Evolutionary conservation across 2,797 vertebrate genomes (phyloP).

Genomic region (Echeneis naucrates): DNA sequence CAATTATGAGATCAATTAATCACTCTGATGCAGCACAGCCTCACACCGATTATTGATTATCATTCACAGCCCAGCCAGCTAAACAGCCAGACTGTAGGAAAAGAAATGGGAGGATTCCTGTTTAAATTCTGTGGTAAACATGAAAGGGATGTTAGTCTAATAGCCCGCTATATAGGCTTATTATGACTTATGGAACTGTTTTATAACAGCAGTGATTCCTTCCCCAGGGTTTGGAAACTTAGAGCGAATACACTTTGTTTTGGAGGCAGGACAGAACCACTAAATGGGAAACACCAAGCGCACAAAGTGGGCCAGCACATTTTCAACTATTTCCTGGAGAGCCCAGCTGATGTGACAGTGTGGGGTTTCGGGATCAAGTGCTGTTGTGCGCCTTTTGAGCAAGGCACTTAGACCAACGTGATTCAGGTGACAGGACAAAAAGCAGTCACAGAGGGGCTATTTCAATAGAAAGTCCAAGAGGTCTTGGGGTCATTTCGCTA

Average conservation of each 20-base stretch:
- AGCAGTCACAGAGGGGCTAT: neutral
- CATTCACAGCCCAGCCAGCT: slow-evolving; percentile 18
- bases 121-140: slow-evolving; percentile 14
- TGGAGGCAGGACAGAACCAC: slow-evolving; percentile 51
- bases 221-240: slow-evolving; percentile 43
- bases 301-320: slow-evolving; percentile 43
- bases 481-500: slow-evolving; percentile 32
- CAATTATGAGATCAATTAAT: slow-evolving; percentile 25
- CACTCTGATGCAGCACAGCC: slow-evolving; percentile 25
- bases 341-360: slow-evolving; percentile 33
- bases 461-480: neutral
- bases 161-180: slow-evolving; percentile 9
- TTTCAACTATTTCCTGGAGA: slow-evolving; percentile 41
- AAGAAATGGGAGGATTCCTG: neutral
- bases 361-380: slow-evolving; percentile 1
- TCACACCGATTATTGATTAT: slow-evolving; percentile 59
- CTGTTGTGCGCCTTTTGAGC: slow-evolving; percentile 32
- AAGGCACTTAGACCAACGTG: slow-evolving; percentile 37
- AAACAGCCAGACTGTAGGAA: slow-evolving; percentile 7
- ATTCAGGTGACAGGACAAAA: slow-evolving; percentile 38
- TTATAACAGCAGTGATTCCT: slow-evolving; percentile 59
- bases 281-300: slow-evolving; percentile 51
- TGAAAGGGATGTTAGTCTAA: slow-evolving; percentile 26
- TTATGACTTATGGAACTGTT: slow-evolving; percentile 55
- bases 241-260: slow-evolving; percentile 51